phyloP scores from a whole-genome alignment of 2,113 vertebrate species.

The Micromys minutus region DNA sequence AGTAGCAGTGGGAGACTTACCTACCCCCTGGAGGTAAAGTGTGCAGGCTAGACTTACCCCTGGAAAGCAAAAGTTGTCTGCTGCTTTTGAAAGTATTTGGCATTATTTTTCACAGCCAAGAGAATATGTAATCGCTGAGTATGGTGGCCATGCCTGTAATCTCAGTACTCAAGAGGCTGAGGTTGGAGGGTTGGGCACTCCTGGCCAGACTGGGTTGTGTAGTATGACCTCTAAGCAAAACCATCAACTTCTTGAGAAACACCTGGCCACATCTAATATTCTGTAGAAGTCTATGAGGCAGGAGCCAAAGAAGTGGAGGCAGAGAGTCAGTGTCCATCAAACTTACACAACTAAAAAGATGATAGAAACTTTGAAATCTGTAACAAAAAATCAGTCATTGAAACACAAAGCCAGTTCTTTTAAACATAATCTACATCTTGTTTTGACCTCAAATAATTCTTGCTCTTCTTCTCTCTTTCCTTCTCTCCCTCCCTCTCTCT shows the following conservation, averaged over 20 bases:
- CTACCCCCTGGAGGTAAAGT: background rate
- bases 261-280: background rate
- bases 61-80: background rate
- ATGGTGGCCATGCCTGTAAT: background rate
- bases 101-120: background rate
- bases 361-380: background rate
- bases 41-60: background rate
- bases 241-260: background rate
- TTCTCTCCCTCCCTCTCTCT: too few relatives aligned
- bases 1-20: background rate
- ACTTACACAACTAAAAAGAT: background rate
- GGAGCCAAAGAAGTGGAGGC: background rate
- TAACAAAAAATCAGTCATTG: background rate
- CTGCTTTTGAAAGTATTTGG: constrained; percentile 31
- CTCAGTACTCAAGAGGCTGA: background rate
- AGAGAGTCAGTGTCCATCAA: background rate
- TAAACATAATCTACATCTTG: background rate
- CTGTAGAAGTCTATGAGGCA: background rate
- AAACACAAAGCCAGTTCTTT: background rate
- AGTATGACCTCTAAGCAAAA: background rate
- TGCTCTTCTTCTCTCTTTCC: background rate
- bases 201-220: background rate
- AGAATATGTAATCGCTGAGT: background rate
- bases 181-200: background rate
- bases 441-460: background rate